phyloP scores from a whole-genome alignment of 2,888 invertebrate genomes.

The Linnaemya tessellans region DNA sequence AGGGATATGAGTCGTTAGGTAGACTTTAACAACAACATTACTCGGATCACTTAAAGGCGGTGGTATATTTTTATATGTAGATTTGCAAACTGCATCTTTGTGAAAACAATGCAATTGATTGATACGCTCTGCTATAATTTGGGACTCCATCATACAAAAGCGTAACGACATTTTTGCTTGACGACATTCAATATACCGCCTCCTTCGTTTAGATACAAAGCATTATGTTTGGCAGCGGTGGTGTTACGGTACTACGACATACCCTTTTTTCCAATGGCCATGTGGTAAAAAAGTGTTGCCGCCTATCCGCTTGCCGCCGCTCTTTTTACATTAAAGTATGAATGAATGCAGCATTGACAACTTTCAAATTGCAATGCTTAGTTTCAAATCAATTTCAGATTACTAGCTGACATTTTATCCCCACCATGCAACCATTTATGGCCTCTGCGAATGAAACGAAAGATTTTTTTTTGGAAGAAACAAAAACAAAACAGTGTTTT shows the following conservation, averaged over 20 bases:
- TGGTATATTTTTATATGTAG: constrained; percentile 69
- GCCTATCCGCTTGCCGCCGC: constrained; percentile 70
- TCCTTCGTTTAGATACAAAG: constrained; percentile 60
- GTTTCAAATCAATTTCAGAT: constrained; percentile 65
- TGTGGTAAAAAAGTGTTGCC: constrained; percentile 75
- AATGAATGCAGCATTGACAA: constrained; percentile 46
- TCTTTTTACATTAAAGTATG: constrained; percentile 37
- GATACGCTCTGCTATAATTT: constrained; percentile 68
- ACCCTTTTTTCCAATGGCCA: constrained; percentile 74
- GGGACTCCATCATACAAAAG: constrained; percentile 68
- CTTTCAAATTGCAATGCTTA: constrained; percentile 51
- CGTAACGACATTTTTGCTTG: constrained; percentile 68
- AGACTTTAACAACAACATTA: constrained; percentile 49
- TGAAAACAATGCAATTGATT: constrained; percentile 63
- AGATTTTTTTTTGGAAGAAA: constrained; percentile 78
- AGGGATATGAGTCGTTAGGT: constrained; percentile 78
- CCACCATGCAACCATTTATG: constrained; percentile 87
- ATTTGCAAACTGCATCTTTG: constrained; percentile 64
- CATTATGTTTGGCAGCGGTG: constrained; percentile 65
- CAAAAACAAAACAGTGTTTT: constrained; percentile 72
- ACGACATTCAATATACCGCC: constrained; percentile 71
- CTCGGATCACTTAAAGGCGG: constrained; percentile 64
- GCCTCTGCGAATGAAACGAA: constrained; percentile 89
- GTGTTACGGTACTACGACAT: constrained; percentile 72
- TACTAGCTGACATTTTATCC: constrained; percentile 79